These are phyloP conservation scores for Steinernema hermaphroditum DNA, from an alignment of 2,888 invertebrate species.

Conservation along the genomic window DNA sequence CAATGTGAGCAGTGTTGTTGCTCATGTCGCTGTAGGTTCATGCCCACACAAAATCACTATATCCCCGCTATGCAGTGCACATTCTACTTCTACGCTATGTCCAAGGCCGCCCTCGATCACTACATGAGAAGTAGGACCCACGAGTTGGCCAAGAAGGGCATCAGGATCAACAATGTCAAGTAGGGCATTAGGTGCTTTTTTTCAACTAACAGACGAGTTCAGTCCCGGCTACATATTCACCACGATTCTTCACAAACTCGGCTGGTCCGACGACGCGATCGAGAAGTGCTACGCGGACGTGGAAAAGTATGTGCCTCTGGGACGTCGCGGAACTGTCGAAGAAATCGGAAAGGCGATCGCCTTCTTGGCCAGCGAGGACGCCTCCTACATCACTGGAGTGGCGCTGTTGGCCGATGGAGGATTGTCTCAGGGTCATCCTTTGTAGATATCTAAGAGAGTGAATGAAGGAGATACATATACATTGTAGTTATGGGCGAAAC, in stretches of 20 bases:
- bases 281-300: no score
- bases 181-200: background rate
- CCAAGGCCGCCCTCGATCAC: conserved; percentile 33
- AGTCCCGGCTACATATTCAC: conserved; percentile 36
- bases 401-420: conserved; percentile 85
- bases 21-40: background rate
- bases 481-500: no score
- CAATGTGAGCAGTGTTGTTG: background rate
- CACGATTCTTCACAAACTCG: background rate
- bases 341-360: conserved; percentile 84
- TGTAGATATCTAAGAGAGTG: no score
- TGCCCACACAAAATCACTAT: no score
- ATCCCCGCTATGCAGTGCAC: background rate
- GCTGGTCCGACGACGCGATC: no score
- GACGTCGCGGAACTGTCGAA: conserved; percentile 63
- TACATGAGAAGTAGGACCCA: conserved; percentile 29
- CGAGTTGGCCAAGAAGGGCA: conserved; percentile 31
- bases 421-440: no score
- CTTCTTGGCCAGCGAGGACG: conserved; percentile 82
- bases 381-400: conserved; percentile 84
- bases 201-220: background rate
- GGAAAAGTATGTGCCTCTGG: background rate
- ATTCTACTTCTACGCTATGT: conserved; percentile 30
- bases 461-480: no score
- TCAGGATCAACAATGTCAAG: conserved; percentile 34